Percentiles rank a stretch among this genome's conserved stretches.
Conservation (phyloP, 2,888 invertebrate genomes). For the Zygaena filipendulae region DNA sequence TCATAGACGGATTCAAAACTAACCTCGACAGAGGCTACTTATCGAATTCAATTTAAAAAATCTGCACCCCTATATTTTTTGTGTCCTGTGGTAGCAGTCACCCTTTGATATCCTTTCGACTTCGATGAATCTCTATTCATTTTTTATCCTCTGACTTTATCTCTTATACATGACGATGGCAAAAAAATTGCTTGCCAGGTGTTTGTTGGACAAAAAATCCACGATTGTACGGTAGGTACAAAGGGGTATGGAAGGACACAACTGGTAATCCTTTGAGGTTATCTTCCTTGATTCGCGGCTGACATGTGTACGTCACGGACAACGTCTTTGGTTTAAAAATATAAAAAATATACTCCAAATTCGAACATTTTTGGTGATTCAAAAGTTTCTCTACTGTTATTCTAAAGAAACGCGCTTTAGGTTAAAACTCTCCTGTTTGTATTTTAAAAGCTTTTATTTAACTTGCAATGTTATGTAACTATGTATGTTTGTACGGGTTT, state of each 20-base stretch:
- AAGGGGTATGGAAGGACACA: conserved; percentile 24
- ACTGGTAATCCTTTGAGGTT: conserved; percentile 30
- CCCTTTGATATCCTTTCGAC: background rate
- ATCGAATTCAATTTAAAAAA: conserved; percentile 42
- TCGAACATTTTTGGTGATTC: too few relatives aligned
- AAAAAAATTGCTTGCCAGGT: conserved; percentile 53
- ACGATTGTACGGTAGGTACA: conserved; percentile 19
- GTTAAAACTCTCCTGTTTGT: too few relatives aligned
- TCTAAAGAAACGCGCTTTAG: too few relatives aligned
- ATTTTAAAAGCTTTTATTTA: too few relatives aligned
- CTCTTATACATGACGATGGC: conserved; percentile 35
- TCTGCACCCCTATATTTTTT: conserved; percentile 34
- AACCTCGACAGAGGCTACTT: conserved; percentile 28
- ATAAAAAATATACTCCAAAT: too few relatives aligned
- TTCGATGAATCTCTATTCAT: conserved; percentile 23
- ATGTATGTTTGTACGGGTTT: too few relatives aligned
- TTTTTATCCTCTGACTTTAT: conserved; percentile 49
- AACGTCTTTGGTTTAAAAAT: conserved; percentile 35
- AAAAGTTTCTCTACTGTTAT: too few relatives aligned
- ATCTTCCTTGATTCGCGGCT: conserved; percentile 26
- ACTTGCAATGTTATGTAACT: too few relatives aligned
- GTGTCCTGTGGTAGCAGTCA: too few relatives aligned
- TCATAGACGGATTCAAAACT: conserved; percentile 25
- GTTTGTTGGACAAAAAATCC: conserved; percentile 24
- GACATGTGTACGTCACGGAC: conserved; percentile 51